Base-by-base conservation (phyloP, 1,140 invertebrate genomes). In the Plutomurus gul region DNA sequence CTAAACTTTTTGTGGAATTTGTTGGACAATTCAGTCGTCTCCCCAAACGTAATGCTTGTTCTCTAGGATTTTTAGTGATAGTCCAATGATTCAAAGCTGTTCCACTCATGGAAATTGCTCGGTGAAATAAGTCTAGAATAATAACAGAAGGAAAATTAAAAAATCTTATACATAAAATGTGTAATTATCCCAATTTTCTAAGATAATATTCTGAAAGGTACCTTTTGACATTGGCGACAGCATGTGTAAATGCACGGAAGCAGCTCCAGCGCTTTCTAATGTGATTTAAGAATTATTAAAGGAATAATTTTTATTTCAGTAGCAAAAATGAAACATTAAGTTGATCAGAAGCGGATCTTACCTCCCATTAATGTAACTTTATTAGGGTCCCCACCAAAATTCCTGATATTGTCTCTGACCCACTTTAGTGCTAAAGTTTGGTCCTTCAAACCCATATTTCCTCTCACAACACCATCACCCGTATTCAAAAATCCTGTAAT, bases 11-110 rank as follows among this genome's bases (percentile, higher is more conserved):
- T 16, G 79, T 60, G 7, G 51, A 84, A 2, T 86, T 85, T 0
- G 85, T 88, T 0, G 87, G 82, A 75, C 87, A 87, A 7, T 88
- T 87, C 10, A 90, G 84, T 47, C 80, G 7, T 80, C 86, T 86
- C 0, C 85, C 87, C 0, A 88, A 72, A 83, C 85, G 84, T 30
- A 87, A 85, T n/a, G 86, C 87, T 78, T 84, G 83, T 80, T 82
- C 84, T 70, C 74, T 85, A 4, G 85, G 81, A 3, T 86, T n/a
- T 43, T 39, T 2, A 11, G 47, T 51, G 7, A 81, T 72, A 13
- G 89, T 86, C 88, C 88, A 90, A 25, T 87, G 85, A 81, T 86
- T 86, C 7, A 89, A 78, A 33, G 89, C 88, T 22, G 87, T 88
- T 11, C 89, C 89, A 84, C 86, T 86, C 86, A 85, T 83, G 18